Base-by-base conservation (phyloP, 2,797 vertebrate species). In the Acestrorhynchus altus region DNA sequence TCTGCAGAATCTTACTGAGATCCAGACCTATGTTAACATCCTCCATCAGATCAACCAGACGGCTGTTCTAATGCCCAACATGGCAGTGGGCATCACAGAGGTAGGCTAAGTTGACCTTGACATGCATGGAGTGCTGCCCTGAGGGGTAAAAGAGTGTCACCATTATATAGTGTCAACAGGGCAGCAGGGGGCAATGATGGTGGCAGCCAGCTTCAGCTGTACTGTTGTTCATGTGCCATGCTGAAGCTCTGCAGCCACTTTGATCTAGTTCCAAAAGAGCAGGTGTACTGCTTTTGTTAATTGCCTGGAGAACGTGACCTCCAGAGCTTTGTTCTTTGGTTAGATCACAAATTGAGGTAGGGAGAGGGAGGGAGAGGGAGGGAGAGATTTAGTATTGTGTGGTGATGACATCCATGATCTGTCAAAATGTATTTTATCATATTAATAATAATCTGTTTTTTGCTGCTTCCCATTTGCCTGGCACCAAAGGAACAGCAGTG, bases 31-130 rank as follows among this genome's bases (percentile, higher is more conserved):
- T 0, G 90, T 98, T 28, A 95, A 89, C 85, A 94, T 98, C 87
- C 91, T 98, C 79, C 94, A 98, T 78, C 96, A 98, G 91, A 96
- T 98, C 86, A 95, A 95, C 85, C 95, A 98, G 88, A 94, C 94
- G 8, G 90, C 94, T 40, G 93, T 94, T 57, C 93, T 92, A 0
- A 87, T 90, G 83, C 88, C 94, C 39, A 90, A 88, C 39, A 83
- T 94, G 83, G 90, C 93, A 18, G 76, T 87, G 26, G 94, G 94
- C 80, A 90, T 92, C 80, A 93, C 90, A 9, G 96, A 98, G 95
- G 97, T 97, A 92, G 92, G 90, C 59, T 83, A 81, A 85, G 90
- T 56, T 83, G 81, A 85, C 82, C 67, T 79, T 72, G 59, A 57
- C 47, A 22, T 79, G 24, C 39, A 39, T 40, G 20, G 28, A 42